Percentiles rank a stretch among this genome's conserved stretches.
Evolutionary conservation across 2,888 invertebrate genomes (phyloP).

Genomic region (Cheilosia vulpina): DNA sequence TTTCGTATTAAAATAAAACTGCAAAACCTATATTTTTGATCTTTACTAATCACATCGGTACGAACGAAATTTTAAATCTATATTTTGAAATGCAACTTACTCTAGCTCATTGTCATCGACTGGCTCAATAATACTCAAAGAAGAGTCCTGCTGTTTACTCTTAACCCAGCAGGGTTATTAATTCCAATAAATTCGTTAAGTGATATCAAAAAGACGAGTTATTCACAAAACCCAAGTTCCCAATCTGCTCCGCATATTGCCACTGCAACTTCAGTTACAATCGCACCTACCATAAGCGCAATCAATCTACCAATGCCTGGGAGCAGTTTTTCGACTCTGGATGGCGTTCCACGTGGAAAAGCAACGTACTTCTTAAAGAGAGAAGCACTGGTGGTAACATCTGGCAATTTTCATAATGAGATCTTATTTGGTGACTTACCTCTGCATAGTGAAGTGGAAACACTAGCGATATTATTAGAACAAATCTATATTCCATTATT

Average conservation of each 20-base stretch:
- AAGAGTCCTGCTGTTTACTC: conserved; percentile 82
- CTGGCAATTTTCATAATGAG: conserved; percentile 82
- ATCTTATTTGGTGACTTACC: conserved; percentile 90
- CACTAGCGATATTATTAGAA: conserved; percentile 88
- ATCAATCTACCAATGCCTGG: conserved; percentile 79
- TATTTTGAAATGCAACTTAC: no score
- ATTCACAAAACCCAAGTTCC: conserved; percentile 39
- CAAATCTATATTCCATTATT: conserved; percentile 90
- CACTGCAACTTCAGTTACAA: conserved; percentile 60
- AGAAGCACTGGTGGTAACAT: conserved; percentile 81
- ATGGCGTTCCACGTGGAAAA: conserved; percentile 83
- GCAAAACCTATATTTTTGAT: no score
- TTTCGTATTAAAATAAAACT: no score
- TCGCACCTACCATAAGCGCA: conserved; percentile 64
- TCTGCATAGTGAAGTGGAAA: conserved; percentile 88
- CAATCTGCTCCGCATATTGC: conserved; percentile 52
- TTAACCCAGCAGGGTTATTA: conserved; percentile 84
- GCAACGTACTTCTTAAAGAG: conserved; percentile 85
- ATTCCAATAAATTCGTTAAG: conserved; percentile 83
- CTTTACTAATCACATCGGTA: no score
- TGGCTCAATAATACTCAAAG: conserved; percentile 82
- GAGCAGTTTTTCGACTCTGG: conserved; percentile 81
- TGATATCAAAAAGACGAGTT: conserved; percentile 76
- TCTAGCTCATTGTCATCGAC: conserved; percentile 82
- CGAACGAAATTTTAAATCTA: no score